Evolutionary conservation across 2,797 vertebrate species (phyloP), one percentile per base, ranked within the genome.

Genomic region (Aotus griseimembra): DNA sequence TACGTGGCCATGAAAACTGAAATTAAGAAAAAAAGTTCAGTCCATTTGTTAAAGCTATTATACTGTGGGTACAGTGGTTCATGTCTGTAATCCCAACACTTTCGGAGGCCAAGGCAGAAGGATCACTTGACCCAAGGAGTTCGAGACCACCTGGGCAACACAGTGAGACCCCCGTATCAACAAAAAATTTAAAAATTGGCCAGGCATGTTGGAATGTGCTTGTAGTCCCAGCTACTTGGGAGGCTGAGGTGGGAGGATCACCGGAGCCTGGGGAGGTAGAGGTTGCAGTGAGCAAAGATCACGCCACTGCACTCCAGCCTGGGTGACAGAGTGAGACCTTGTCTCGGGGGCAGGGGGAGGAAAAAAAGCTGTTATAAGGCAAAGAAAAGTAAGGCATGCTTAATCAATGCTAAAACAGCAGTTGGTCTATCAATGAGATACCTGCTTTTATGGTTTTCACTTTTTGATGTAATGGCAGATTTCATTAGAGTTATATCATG

Each of bases 1-100:
- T 99, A 33, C 98, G 99, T 88, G 99, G 99, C 99, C 99, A 99
- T 0, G 98, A 92, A 72, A 97, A 77, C 99, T 99, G 72, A 67
- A 67, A 67, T 67, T 67, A 17, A 67, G 14, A 19, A 96, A 64
- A 81, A 73, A 95, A 52, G 81, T 22, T 55, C 33, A 83, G 41
- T 77, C 36, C 20, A 22, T 46, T 87, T 92, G 8, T 76, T 52
- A 30, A 79, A 92, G 67, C 12, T 57, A 61, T n/a, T 67, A 67
- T 67, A n/a, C 4, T 67, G 33, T 67, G 33, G 33, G 64, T 4
- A 0, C 64, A 19, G 33, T n/a, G 64, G 64, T 33, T 67, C 33
- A 67, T 19, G 33, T 33, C 15, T n/a, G 33, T 67, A 67, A 67
- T n/a, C 7, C 64, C 64, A n/a, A 67, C 1, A n/a, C 64, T 67